Evolutionary conservation across 2,797 vertebrate species (phyloP).

Genomic region (Nasua narica): DNA sequence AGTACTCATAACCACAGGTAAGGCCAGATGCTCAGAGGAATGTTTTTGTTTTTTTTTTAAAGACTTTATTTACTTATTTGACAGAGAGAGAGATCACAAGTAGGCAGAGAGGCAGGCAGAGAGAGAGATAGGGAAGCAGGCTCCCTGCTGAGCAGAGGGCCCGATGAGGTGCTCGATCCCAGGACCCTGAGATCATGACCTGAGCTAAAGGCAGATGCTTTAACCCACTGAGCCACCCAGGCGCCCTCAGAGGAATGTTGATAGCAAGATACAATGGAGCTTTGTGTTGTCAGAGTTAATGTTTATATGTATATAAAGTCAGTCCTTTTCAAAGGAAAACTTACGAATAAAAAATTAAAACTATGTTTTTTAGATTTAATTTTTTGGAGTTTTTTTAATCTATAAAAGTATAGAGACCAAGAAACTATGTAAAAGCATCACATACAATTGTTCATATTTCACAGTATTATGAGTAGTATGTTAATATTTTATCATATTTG

Average conservation of each 20-base stretch:
- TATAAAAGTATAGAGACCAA: neutral
- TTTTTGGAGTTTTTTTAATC: slow-evolving; percentile 32
- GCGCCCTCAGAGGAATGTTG: neutral
- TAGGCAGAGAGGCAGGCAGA: too few species aligned
- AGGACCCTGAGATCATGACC: too few species aligned
- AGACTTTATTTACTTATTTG: too few species aligned
- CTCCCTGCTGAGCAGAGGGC: too few species aligned
- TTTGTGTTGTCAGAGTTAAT: neutral
- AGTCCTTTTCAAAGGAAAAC: slow-evolving; percentile 6
- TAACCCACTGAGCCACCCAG: too few species aligned
- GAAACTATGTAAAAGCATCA: neutral
- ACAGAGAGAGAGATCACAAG: too few species aligned
- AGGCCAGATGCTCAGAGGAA: neutral
- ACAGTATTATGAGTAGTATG: neutral
- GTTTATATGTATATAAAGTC: neutral
- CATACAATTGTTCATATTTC: neutral
- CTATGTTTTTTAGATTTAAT: neutral
- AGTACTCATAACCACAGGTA: neutral
- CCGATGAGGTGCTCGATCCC: too few species aligned
- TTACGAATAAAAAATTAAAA: neutral
- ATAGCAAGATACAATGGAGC: neutral
- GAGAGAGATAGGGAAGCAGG: too few species aligned
- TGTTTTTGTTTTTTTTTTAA: too few species aligned
- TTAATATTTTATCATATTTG: neutral
- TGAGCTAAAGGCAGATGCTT: too few species aligned